These are phyloP conservation scores for Python bivittatus DNA, from an alignment of 2,113 vertebrate species.

Conservation along the genomic window DNA sequence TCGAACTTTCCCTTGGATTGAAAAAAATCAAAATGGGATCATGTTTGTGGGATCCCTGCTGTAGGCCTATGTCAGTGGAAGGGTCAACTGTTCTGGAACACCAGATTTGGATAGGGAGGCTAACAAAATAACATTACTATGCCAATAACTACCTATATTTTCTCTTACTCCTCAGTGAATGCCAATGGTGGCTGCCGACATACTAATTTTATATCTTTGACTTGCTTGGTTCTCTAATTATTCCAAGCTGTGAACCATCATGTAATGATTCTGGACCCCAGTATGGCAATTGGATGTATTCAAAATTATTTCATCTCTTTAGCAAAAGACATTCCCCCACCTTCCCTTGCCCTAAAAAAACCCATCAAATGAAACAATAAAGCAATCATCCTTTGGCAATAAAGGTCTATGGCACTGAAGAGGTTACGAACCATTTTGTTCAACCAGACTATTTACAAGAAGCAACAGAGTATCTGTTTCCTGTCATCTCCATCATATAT, in stretches of 20 bases:
- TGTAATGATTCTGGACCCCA: constrained; percentile 56
- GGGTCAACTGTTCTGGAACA: too few species aligned
- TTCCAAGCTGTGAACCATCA: constrained; percentile 41
- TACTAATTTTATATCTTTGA: constrained; percentile 51
- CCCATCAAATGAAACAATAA: constrained; percentile 39
- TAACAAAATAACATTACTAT: background rate
- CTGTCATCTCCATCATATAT: constrained; percentile 92
- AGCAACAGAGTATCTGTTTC: constrained; percentile 90
- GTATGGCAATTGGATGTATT: constrained; percentile 46
- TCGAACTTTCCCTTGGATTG: background rate
- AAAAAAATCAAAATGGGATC: background rate
- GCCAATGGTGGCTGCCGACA: constrained; percentile 43
- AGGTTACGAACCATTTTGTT: constrained; percentile 85
- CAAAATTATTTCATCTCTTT: constrained; percentile 38
- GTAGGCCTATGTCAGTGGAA: background rate
- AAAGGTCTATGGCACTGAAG: constrained; percentile 73
- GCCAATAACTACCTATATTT: background rate
- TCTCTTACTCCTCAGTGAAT: constrained; percentile 5
- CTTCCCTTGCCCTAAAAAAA: constrained; percentile 17
- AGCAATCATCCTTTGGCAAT: constrained; percentile 31
- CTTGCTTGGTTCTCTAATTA: constrained; percentile 37
- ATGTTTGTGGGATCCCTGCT: background rate
- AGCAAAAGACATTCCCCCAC: constrained; percentile 1
- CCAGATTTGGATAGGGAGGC: background rate
- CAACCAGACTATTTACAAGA: constrained; percentile 88